A percentile compares a stretch with the other conserved stretches of the same genome.
These are phyloP conservation scores for Troides helena DNA, from an alignment of 2,888 invertebrate genomes.

Conservation along the genomic window DNA sequence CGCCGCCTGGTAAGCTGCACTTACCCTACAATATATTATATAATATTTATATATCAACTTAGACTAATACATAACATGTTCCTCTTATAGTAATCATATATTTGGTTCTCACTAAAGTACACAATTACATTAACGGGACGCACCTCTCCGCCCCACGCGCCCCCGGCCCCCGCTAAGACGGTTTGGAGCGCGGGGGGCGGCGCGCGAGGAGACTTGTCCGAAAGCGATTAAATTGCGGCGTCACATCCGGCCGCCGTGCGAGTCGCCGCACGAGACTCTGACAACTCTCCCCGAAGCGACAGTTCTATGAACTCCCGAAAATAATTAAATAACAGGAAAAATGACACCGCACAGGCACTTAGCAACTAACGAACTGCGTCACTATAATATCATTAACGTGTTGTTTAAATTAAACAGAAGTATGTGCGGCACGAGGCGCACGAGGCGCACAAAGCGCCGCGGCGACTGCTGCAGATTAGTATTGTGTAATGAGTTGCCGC, in stretches of 20 bases:
- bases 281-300: slow-evolving; percentile 25
- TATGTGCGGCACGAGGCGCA: slow-evolving; percentile 17
- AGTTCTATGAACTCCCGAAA: slow-evolving; percentile 36
- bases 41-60: slow-evolving; percentile 20
- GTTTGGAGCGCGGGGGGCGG: slow-evolving; percentile 17
- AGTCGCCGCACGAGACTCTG: not conserved
- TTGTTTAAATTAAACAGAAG: slow-evolving; percentile 39
- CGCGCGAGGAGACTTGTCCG: not conserved
- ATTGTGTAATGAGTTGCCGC: too few species aligned
- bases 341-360: slow-evolving; percentile 34
- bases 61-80: slow-evolving; percentile 38
- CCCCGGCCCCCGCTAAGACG: too few species aligned
- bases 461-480: too few species aligned
- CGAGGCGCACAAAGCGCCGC: too few species aligned
- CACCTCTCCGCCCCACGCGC: too few species aligned
- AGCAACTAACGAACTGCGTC: slow-evolving; percentile 38
- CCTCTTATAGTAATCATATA: slow-evolving; percentile 50
- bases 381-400: slow-evolving; percentile 51
- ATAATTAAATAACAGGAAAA: slow-evolving; percentile 28
- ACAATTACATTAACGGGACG: slow-evolving; percentile 32
- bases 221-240: too few species aligned
- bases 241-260: too few species aligned
- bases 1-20: slow-evolving; percentile 10
- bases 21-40: slow-evolving; percentile 34
- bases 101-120: slow-evolving; percentile 68